Conservation (phyloP, 2,888 invertebrate species). For the Timema podura region DNA sequence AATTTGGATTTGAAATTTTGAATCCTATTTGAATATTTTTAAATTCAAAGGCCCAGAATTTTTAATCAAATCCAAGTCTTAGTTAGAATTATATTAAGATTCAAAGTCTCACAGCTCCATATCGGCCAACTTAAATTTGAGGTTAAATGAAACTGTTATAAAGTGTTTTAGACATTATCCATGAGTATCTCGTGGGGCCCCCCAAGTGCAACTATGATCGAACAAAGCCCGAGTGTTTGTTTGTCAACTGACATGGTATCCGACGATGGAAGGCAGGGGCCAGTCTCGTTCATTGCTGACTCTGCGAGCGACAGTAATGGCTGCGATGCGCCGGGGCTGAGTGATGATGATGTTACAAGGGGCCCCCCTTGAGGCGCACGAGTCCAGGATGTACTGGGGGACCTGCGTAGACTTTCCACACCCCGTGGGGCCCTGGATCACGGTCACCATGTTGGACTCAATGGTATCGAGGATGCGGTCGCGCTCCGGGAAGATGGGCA, state of each 20-base stretch:
- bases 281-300: conserved; percentile 82
- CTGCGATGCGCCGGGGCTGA: conserved; percentile 90
- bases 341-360: conserved; percentile 88
- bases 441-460: conserved; percentile 64
- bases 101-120: too few relatives aligned
- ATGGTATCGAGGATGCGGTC: too few relatives aligned
- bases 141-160: not conserved
- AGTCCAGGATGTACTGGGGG: conserved; percentile 89
- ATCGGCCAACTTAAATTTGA: too few relatives aligned
- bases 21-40: too few relatives aligned
- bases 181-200: too few relatives aligned
- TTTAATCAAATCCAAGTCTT: too few relatives aligned
- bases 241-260: conserved; percentile 68
- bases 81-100: too few relatives aligned
- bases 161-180: not conserved
- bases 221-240: not conserved
- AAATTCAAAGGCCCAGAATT: too few relatives aligned
- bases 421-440: conserved; percentile 91
- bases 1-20: too few relatives aligned
- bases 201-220: too few relatives aligned
- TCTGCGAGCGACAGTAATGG: conserved; percentile 80
- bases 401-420: conserved; percentile 93
- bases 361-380: conserved; percentile 56
- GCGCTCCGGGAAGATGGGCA: too few relatives aligned
- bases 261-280: conserved; percentile 77